phyloP scores from a whole-genome alignment of 2,113 vertebrate species.

The Urocynchramus pylzowi region DNA sequence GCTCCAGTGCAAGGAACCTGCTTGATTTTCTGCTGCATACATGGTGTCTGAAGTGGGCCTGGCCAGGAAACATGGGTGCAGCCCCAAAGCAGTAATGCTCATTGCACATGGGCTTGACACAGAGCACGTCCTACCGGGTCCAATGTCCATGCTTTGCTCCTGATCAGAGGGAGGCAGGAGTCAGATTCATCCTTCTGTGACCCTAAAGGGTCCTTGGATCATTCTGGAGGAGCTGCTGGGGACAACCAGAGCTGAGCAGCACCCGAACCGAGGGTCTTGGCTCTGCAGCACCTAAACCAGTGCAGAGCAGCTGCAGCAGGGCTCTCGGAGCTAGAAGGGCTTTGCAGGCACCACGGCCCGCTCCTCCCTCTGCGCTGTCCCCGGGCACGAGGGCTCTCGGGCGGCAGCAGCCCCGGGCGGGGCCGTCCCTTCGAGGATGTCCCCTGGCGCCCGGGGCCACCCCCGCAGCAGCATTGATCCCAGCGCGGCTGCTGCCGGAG shows the following conservation, averaged over 20 bases:
- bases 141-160: neutral
- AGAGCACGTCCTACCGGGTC: neutral
- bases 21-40: fast-evolving
- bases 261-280: neutral
- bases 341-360: neutral
- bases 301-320: neutral
- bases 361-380: neutral
- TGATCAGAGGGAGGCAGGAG: neutral
- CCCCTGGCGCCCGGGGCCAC: neutral
- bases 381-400: fast-evolving
- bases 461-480: conserved; percentile 24
- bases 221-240: neutral
- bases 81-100: neutral
- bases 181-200: neutral
- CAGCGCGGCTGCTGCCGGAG: conserved; percentile 13
- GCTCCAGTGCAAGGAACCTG: neutral
- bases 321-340: too few relatives aligned
- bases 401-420: neutral
- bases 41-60: neutral
- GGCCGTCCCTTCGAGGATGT: neutral
- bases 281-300: neutral
- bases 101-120: neutral
- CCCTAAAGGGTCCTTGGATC: neutral
- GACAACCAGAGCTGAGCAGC: neutral
- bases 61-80: neutral